Evolutionary conservation across 2,888 invertebrate genomes (phyloP).

Genomic region (Ormyrus labotus): DNA sequence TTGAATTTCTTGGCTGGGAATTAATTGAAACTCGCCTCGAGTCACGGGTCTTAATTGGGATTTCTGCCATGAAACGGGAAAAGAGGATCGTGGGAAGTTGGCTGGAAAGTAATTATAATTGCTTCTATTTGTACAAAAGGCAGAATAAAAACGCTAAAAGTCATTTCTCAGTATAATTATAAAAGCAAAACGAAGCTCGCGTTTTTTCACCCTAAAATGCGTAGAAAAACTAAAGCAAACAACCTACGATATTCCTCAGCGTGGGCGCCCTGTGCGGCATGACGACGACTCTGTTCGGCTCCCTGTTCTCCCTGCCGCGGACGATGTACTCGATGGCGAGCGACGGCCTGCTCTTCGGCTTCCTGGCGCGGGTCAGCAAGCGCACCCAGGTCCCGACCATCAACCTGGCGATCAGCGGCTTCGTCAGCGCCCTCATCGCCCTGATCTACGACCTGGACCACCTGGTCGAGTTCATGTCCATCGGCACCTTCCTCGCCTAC

Average conservation of each 20-base stretch:
- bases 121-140: too few relatives aligned
- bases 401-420: slow-evolving; percentile 87
- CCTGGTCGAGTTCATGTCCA: slow-evolving; percentile 96
- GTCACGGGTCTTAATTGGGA: too few relatives aligned
- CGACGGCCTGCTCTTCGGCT: slow-evolving; percentile 90
- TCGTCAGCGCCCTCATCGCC: slow-evolving; percentile 87
- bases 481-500: slow-evolving; percentile 91
- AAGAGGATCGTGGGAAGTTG: too few relatives aligned
- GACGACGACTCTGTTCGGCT: slow-evolving; percentile 91
- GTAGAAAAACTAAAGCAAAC: slow-evolving; percentile 1
- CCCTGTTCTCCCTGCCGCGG: slow-evolving; percentile 89
- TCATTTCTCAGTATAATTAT: not conserved
- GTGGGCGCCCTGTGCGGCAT: slow-evolving; percentile 94
- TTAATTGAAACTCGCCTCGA: too few relatives aligned
- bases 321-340: slow-evolving; percentile 94
- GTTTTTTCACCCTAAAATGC: not conserved
- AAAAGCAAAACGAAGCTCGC: slow-evolving; percentile 1
- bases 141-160: not conserved
- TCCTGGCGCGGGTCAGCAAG: slow-evolving; percentile 85
- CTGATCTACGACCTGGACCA: slow-evolving; percentile 91
- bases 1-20: too few relatives aligned
- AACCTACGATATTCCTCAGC: slow-evolving; percentile 67
- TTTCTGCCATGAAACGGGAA: too few relatives aligned
- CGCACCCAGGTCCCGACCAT: slow-evolving; percentile 88
- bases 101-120: too few relatives aligned